These are phyloP conservation scores for Acleris holmiana DNA, from an alignment of 2,888 invertebrate genomes.

Conservation along the genomic window DNA sequence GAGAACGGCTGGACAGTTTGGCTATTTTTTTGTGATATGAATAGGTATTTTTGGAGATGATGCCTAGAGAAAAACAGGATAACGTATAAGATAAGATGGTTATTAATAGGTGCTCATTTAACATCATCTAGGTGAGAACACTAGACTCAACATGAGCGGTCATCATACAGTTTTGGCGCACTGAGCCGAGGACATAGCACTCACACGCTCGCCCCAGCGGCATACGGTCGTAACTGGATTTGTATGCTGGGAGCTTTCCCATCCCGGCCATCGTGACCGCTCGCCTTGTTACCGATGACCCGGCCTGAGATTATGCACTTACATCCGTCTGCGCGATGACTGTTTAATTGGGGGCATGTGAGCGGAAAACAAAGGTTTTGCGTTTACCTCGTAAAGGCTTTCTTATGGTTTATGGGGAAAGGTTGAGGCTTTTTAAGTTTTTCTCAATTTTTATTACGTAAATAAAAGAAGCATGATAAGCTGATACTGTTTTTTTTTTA, in stretches of 20 bases:
- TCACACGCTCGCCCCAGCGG: conserved; percentile 43
- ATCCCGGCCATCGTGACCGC: conserved; percentile 82
- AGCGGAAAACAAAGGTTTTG: conserved; percentile 39
- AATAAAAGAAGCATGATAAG: not conserved
- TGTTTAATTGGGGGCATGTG: conserved; percentile 78
- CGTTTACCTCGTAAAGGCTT: conserved; percentile 29
- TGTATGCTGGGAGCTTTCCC: conserved; percentile 82
- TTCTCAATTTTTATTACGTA: not conserved
- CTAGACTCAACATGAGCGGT: no score
- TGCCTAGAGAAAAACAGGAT: no score
- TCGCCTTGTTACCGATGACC: conserved; percentile 81
- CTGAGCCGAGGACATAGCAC: no score
- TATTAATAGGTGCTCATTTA: no score
- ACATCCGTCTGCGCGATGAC: conserved; percentile 79
- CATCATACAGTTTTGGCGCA: no score
- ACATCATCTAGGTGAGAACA: no score
- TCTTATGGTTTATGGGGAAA: conserved; percentile 25
- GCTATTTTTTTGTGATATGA: no score
- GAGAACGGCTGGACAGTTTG: no score
- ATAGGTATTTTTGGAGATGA: no score
- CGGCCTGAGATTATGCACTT: conserved; percentile 78
- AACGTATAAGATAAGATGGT: no score
- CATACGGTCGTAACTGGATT: conserved; percentile 72
- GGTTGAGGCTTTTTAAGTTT: not conserved
- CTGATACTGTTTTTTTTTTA: no score